phyloP scores from a whole-genome alignment of 2,797 vertebrate species.

The Cynopterus sphinx region DNA sequence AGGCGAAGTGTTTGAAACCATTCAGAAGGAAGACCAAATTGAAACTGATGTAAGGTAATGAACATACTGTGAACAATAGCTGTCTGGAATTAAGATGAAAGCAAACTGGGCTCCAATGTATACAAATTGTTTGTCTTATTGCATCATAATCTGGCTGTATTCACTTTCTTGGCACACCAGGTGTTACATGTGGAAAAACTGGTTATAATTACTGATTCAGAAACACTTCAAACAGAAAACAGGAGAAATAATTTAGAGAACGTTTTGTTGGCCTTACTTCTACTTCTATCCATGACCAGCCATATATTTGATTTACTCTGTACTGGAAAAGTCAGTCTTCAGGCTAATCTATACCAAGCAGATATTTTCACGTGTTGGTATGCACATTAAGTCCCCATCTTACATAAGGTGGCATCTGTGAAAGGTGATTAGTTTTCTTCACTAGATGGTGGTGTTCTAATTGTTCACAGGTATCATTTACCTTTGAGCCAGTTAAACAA shows the following conservation, averaged over 20 bases:
- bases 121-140: not conserved
- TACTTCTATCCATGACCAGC: not conserved
- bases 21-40: not conserved
- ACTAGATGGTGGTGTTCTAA: not conserved
- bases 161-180: not conserved
- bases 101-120: not conserved
- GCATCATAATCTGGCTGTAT: not conserved
- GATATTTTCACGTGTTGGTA: not conserved
- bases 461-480: conserved; percentile 31
- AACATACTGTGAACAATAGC: not conserved
- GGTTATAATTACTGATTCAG: not conserved
- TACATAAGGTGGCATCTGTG: not conserved
- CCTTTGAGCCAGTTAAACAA: not conserved
- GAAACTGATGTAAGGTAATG: not conserved
- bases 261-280: not conserved
- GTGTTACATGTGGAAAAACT: not conserved
- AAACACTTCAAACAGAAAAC: not conserved
- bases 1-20: not conserved
- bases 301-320: not conserved
- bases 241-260: not conserved
- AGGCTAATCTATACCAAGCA: not conserved
- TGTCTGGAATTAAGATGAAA: not conserved
- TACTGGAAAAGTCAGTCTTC: not conserved
- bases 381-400: not conserved
- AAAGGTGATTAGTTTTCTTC: not conserved